Percentiles rank a stretch among this genome's conserved stretches.
These are phyloP conservation scores for Felis catus DNA, from an alignment of 2,113 vertebrate species.

Conservation along the genomic window F.catus_Fca126_mat1.0 CM031420.1:140741001-140741500, in stretches of 20 bases:
- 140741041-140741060: neutral
- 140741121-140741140: neutral
- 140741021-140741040: neutral
- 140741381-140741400: neutral
- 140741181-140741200: neutral
- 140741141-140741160: neutral
- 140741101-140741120: neutral
- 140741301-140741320: neutral
- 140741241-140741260: neutral
- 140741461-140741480: too few relatives aligned
- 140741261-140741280: neutral
- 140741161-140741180: fast-evolving
- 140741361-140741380: neutral
- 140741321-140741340: neutral
- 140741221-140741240: neutral
- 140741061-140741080: neutral
- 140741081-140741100: neutral
- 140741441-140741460: too few relatives aligned
- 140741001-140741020: neutral
- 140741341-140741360: neutral
- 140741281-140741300: neutral
- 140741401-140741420: neutral
- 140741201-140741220: neutral
- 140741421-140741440: neutral
- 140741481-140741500: too few relatives aligned